phyloP scores from a whole-genome alignment of 2,113 vertebrate genomes.

The Rhea americana region DNA sequence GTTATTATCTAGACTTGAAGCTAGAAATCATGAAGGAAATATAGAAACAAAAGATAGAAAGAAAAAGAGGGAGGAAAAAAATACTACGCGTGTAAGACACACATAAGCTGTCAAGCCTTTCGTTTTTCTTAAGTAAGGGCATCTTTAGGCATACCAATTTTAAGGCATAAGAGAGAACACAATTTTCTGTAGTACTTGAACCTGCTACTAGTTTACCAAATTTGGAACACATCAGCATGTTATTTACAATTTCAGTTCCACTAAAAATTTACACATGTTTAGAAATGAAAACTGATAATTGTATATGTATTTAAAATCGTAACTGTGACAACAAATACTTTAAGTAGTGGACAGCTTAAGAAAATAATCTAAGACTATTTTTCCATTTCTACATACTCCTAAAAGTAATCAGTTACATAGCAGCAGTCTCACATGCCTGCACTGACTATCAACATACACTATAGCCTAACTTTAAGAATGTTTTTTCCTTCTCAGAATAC shows the following conservation, averaged over 20 bases:
- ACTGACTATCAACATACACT: background rate
- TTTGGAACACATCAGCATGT: background rate
- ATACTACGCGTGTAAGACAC: background rate
- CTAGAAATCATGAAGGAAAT: background rate
- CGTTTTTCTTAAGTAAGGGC: rapidly evolving
- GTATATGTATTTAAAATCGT: background rate
- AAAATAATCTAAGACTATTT: background rate
- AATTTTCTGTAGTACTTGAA: background rate
- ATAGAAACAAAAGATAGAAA: background rate
- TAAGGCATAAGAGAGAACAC: background rate
- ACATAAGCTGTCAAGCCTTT: background rate
- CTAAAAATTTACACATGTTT: background rate
- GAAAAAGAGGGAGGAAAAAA: background rate
- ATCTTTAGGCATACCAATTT: background rate
- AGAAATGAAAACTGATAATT: background rate
- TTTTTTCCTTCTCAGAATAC: background rate
- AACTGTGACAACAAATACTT: background rate
- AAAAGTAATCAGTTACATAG: background rate
- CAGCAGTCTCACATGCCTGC: background rate
- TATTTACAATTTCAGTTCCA: background rate
- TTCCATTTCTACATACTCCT: background rate
- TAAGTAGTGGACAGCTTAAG: background rate
- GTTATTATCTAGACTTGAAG: background rate
- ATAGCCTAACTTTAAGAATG: background rate
- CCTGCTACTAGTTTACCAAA: background rate